Evolutionary conservation across 1,140 invertebrate genomes (phyloP), one percentile per base, ranked within the genome.

Genomic region (Aphidius gifuensis): DNA sequence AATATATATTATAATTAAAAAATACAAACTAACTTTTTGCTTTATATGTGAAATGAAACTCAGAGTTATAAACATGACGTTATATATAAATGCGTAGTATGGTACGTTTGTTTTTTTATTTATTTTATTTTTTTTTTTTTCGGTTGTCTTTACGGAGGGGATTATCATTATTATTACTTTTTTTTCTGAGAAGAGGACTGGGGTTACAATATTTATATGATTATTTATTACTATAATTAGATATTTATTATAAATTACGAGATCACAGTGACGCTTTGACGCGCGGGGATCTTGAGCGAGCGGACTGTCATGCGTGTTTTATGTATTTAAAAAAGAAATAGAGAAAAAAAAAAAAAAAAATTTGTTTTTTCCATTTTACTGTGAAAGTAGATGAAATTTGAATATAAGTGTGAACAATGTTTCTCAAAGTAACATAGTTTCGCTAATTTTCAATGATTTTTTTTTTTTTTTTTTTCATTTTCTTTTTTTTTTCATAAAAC

Each of bases 231-330:
- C 71, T 72, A 80, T 78, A 77, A 76, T 77, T 76, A 76, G 71
- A 79, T 80, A 78, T 79, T 77, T 78, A 74, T 76, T 78, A 80
- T 75, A 79, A 75, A 74, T 80, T 79, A 80, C 76, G 79, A 80
- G 78, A 81, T 80, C 79, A 81, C 78, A 81, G 79, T 80, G 77
- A 81, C 77, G 79, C 79, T 81, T 81, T 80, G 79, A 81, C 78
- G 77, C 74, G 78, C 77, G 78, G 77, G 78, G 75, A 81, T 79
- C 78, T 80, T 73, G 70, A 77, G 68, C 68, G 75, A 74, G 76
- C 74, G 76, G 77, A 75, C 77, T 79, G 60, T 62, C 42, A 23
- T 42, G n/a, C 42, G 8, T 53, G n/a, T n/a, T n/a, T n/a, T n/a
- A n/a, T 47, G 44, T 45, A 23, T 23, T 23, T 23, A 3, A 23